A percentile compares a stretch with the other conserved stretches of the same genome.
Evolutionary conservation across 2,888 invertebrate genomes (phyloP).

Genomic region (Rhagonycha fulva): DNA sequence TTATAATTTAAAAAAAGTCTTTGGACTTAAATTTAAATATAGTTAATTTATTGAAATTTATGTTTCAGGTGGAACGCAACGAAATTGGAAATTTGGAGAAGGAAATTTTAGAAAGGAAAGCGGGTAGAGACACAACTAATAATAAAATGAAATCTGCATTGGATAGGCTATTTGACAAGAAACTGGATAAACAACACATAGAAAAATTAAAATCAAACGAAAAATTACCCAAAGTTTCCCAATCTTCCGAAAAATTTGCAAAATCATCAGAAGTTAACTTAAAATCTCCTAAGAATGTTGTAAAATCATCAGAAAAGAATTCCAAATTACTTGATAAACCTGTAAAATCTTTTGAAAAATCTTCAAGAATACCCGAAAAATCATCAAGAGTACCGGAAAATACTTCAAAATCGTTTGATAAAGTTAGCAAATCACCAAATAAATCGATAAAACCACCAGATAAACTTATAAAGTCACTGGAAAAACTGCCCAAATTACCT

Average conservation of each 20-base stretch:
- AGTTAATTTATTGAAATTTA: not conserved
- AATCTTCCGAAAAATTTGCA: conserved; percentile 15
- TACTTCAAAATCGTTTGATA: not conserved
- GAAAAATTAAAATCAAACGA: conserved; percentile 37
- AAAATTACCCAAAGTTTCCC: conserved; percentile 22
- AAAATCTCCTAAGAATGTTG: conserved; percentile 28
- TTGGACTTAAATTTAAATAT: not conserved
- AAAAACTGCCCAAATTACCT: conserved; percentile 1
- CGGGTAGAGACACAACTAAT: conserved; percentile 46
- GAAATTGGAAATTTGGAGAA: conserved; percentile 48
- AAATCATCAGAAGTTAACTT: conserved; percentile 9
- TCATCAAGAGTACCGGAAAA: not conserved
- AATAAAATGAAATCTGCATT: conserved; percentile 57
- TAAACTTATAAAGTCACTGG: conserved; percentile 10
- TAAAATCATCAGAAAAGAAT: conserved; percentile 41
- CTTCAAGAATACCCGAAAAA: not conserved
- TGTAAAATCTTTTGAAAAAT: conserved; percentile 20
- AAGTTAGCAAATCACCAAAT: not conserved
- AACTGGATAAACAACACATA: conserved; percentile 39
- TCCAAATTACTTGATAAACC: conserved; percentile 30
- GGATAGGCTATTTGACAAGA: conserved; percentile 59
- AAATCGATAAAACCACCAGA: conserved; percentile 23
- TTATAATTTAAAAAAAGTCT: not conserved
- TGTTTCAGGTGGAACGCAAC: conserved; percentile 10
- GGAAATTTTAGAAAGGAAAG: conserved; percentile 53